Conservation (phyloP, 2,797 vertebrate genomes). For the Ctenopoma multispine region DNA sequence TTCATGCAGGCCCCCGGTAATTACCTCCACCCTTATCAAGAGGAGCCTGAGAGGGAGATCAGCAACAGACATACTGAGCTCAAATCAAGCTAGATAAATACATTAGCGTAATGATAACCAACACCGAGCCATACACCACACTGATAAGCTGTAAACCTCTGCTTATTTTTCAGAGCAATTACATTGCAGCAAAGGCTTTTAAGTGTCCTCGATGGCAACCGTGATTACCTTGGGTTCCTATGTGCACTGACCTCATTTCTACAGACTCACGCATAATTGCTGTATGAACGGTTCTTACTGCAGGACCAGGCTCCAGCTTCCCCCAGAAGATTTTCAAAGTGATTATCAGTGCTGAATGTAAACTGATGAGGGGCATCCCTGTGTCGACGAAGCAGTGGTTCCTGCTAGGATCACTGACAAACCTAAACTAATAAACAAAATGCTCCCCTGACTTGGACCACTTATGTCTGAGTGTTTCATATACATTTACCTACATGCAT, state of each 20-base stretch:
- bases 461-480: background rate
- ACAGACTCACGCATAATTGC: constrained; percentile 76
- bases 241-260: constrained; percentile 78
- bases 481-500: no score
- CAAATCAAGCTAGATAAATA: constrained; percentile 72
- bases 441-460: constrained; percentile 25
- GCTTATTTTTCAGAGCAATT: constrained; percentile 73
- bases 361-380: constrained; percentile 74
- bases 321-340: constrained; percentile 69
- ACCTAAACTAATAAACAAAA: constrained; percentile 58
- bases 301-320: constrained; percentile 56
- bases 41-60: constrained; percentile 60
- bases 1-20: constrained; percentile 76
- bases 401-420: constrained; percentile 46
- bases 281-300: constrained; percentile 60
- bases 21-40: constrained; percentile 82
- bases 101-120: constrained; percentile 74
- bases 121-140: constrained; percentile 60
- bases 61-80: constrained; percentile 47
- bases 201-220: constrained; percentile 76
- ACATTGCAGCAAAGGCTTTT: constrained; percentile 52
- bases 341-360: constrained; percentile 71
- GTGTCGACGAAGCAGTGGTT: constrained; percentile 24
- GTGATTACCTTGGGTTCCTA: constrained; percentile 76
- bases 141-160: constrained; percentile 71